phyloP scores from a whole-genome alignment of 2,888 invertebrate species.

The Itoplectis maculator region DNA sequence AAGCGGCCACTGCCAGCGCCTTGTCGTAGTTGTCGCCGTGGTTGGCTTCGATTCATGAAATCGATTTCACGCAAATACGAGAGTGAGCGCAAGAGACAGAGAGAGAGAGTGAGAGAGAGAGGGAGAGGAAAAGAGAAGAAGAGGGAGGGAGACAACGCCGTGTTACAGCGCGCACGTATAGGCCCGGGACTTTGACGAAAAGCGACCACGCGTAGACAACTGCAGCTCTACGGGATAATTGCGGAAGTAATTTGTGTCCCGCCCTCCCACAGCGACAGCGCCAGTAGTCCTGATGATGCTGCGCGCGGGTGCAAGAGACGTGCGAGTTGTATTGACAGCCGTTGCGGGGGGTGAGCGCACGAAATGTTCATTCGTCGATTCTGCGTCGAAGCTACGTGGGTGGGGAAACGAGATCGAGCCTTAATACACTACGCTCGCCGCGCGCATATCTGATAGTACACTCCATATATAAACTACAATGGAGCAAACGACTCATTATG shows the following conservation, averaged over 20 bases:
- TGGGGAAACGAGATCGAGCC: conserved; percentile 6
- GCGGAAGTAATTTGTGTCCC: conserved; percentile 67
- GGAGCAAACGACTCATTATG: background rate
- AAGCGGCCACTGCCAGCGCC: conserved; percentile 27
- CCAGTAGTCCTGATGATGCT: conserved; percentile 52
- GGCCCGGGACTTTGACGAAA: conserved; percentile 61
- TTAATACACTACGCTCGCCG: background rate
- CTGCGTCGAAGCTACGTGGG: background rate
- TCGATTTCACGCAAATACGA: conserved; percentile 56
- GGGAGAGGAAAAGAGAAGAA: too few species aligned
- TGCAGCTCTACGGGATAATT: conserved; percentile 60
- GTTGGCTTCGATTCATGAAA: conserved; percentile 62
- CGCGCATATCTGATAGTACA: conserved; percentile 3
- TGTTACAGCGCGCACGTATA: conserved; percentile 16
- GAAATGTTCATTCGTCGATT: conserved; percentile 58
- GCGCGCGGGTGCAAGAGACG: conserved; percentile 58
- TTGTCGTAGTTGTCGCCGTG: conserved; percentile 36
- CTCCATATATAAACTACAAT: background rate
- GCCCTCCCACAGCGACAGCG: conserved; percentile 54
- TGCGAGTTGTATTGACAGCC: conserved; percentile 67
- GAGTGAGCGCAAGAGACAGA: too few species aligned
- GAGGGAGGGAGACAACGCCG: background rate
- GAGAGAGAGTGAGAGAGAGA: too few species aligned
- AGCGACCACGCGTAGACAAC: conserved; percentile 65
- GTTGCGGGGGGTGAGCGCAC: conserved; percentile 39